Percentiles rank a stretch among this genome's conserved stretches.
These are phyloP conservation scores for Psilanteris sp. DNA, from an alignment of 1,140 invertebrate species.

Conservation along the genomic window DNA sequence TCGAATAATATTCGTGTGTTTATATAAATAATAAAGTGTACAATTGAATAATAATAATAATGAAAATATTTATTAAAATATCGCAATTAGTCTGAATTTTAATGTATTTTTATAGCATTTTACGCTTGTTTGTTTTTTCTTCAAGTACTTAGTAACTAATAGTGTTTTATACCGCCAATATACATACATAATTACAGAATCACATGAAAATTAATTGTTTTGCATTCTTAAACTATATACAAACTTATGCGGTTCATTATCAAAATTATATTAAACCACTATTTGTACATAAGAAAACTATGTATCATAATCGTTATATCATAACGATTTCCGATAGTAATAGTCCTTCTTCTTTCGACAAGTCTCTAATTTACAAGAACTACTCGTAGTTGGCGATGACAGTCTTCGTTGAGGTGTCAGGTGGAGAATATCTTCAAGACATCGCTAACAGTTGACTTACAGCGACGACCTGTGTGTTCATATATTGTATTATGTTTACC, in stretches of 20 bases:
- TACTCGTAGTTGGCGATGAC: conserved; percentile 11
- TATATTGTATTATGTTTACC: conserved; percentile 1
- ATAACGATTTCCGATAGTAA: neutral
- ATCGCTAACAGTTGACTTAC: neutral
- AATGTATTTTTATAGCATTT: neutral
- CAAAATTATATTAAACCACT: conserved; percentile 34
- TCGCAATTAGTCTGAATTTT: too few relatives aligned
- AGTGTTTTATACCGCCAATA: conserved; percentile 2
- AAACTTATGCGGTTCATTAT: conserved; percentile 9
- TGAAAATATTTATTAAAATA: too few relatives aligned
- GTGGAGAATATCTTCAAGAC: conserved; percentile 1
- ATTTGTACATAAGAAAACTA: conserved; percentile 23
- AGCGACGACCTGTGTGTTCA: conserved; percentile 5
- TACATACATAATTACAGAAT: conserved; percentile 40
- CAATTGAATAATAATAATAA: neutral
- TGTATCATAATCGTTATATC: conserved; percentile 5
- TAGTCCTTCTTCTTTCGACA: too few relatives aligned
- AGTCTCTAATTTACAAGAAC: neutral
- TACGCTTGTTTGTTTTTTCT: neutral
- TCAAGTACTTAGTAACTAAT: conserved; percentile 11
- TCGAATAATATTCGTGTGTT: neutral
- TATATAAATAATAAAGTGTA: conserved; percentile 14
- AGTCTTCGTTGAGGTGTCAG: conserved; percentile 17
- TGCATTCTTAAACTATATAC: conserved; percentile 14
- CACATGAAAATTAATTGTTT: conserved; percentile 15